These are phyloP conservation scores for Malthinus flaveolus DNA, from an alignment of 2,888 invertebrate species.

Conservation along the genomic window DNA sequence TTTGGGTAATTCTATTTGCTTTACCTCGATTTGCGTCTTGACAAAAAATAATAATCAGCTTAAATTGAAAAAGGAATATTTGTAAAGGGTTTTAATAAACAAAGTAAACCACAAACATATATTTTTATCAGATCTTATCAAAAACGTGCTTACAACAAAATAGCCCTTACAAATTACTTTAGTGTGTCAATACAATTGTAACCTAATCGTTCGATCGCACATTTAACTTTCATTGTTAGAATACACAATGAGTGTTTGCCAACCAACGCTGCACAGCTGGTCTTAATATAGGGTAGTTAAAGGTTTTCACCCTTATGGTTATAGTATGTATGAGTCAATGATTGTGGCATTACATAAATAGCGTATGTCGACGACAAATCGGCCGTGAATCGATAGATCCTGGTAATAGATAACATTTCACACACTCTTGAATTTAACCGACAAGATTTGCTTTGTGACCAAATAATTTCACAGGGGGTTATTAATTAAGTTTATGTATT, in stretches of 20 bases:
- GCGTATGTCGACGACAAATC: slow-evolving; percentile 51
- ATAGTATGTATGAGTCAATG: slow-evolving; percentile 41
- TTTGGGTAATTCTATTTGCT: neutral
- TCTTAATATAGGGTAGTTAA: slow-evolving; percentile 42
- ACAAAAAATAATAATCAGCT: slow-evolving; percentile 37
- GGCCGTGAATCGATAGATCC: slow-evolving; percentile 51
- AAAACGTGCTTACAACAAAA: slow-evolving; percentile 39
- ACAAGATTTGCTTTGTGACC: slow-evolving; percentile 31
- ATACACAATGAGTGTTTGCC: slow-evolving; percentile 52
- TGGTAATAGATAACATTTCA: slow-evolving; percentile 51
- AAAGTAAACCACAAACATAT: slow-evolving; percentile 45
- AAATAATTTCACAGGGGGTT: slow-evolving; percentile 24
- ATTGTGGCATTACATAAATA: slow-evolving; percentile 48
- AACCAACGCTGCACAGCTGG: slow-evolving; percentile 53
- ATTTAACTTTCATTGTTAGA: slow-evolving; percentile 54
- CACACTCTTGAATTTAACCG: slow-evolving; percentile 48
- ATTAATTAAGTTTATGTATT: slow-evolving; percentile 25
- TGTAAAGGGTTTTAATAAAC: slow-evolving; percentile 49
- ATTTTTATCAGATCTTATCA: slow-evolving; percentile 46
- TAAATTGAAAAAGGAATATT: slow-evolving; percentile 42
- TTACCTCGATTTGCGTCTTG: too few species aligned
- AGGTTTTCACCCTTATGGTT: slow-evolving; percentile 35
- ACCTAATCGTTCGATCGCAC: slow-evolving; percentile 54
- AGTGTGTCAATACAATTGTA: slow-evolving; percentile 53
- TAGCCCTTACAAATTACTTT: slow-evolving; percentile 53